Evolutionary conservation across 2,797 vertebrate genomes (phyloP), one percentile per base, ranked within the genome.

Genomic region (Danio kyathit): DNA sequence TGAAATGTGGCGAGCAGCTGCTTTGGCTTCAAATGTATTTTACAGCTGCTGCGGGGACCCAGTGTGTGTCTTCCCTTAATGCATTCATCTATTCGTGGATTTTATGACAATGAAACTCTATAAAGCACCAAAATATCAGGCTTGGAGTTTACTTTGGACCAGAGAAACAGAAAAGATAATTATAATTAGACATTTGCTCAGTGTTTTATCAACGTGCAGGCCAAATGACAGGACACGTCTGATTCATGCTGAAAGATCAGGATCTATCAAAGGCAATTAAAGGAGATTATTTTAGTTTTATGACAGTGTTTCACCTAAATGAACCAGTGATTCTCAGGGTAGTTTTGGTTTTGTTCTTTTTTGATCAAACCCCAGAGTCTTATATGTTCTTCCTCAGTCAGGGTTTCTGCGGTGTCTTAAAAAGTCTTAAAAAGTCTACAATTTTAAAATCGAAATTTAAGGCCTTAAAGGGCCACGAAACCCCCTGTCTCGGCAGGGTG

Each of bases 71-170:
- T 91, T 92, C 89, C 86, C 89, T 87, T 91, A 90, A 93, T 90
- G 89, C 82, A 83, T 91, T 92, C 90, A 94, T 93, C 86, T 89
- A 93, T 93, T 92, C 89, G 89, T 91, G 90, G 91, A 92, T 91
- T 94, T 92, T 92, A 92, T 90, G 89, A 90, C 90, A 90, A 89
- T 90, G 89, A 86, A 80, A 87, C 88, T 92, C 90, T 88, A 92
- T 92, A 91, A 92, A 93, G 88, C 41, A 81, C 84, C 87, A 88
- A 92, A 92, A 92, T 90, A 87, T 91, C 89, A 88, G 89, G 88
- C 88, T 89, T 86, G 81, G 85, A 76, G 91, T 93, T 94, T 93
- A 92, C 90, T 94, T 94, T 94, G 93, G 93, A 92, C 82, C 74
- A 74, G 87, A 52, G 80, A 85, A 86, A 88, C 76, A 78, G 83